Percentiles rank a stretch among this genome's conserved stretches.
phyloP scores from a whole-genome alignment of 2,888 invertebrate genomes.

The Deilephila elpenor region DNA sequence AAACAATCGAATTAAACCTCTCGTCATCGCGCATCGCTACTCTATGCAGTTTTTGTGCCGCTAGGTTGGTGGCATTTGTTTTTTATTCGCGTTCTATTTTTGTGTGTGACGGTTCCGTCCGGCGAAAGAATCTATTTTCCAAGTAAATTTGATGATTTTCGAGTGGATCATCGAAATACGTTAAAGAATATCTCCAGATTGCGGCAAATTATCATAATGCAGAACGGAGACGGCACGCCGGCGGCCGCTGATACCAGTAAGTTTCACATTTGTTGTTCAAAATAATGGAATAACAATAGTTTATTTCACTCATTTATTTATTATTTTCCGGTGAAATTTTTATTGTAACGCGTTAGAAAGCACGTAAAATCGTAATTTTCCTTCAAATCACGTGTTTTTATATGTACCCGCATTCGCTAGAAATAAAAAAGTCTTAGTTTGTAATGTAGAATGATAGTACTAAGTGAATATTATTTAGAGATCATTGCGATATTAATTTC shows the following conservation, averaged over 20 bases:
- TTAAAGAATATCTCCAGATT: slow-evolving; percentile 67
- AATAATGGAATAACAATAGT: slow-evolving; percentile 66
- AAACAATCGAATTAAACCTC: too few species aligned
- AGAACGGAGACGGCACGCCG: slow-evolving; percentile 79
- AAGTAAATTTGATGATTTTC: slow-evolving; percentile 74
- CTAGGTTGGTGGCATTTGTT: slow-evolving; percentile 76
- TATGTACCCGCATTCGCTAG: slow-evolving; percentile 65
- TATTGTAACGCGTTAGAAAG: slow-evolving; percentile 26
- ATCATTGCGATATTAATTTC: slow-evolving; percentile 60
- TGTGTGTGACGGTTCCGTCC: slow-evolving; percentile 83
- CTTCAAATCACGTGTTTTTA: slow-evolving; percentile 54
- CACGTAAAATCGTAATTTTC: slow-evolving; percentile 33
- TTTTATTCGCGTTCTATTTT: slow-evolving; percentile 84
- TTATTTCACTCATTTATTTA: slow-evolving; percentile 66
- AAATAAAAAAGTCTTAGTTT: slow-evolving; percentile 2
- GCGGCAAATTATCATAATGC: slow-evolving; percentile 73
- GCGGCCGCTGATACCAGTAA: slow-evolving; percentile 72
- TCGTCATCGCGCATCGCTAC: too few species aligned
- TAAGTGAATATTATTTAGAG: slow-evolving; percentile 36
- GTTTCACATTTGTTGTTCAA: slow-evolving; percentile 70
- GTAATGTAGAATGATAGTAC: not conserved
- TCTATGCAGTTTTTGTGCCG: slow-evolving; percentile 42
- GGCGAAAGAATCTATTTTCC: slow-evolving; percentile 69
- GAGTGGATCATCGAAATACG: slow-evolving; percentile 64
- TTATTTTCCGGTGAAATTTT: slow-evolving; percentile 44